Conservation (phyloP, 2,113 vertebrate genomes). For the Podiceps cristatus region DNA sequence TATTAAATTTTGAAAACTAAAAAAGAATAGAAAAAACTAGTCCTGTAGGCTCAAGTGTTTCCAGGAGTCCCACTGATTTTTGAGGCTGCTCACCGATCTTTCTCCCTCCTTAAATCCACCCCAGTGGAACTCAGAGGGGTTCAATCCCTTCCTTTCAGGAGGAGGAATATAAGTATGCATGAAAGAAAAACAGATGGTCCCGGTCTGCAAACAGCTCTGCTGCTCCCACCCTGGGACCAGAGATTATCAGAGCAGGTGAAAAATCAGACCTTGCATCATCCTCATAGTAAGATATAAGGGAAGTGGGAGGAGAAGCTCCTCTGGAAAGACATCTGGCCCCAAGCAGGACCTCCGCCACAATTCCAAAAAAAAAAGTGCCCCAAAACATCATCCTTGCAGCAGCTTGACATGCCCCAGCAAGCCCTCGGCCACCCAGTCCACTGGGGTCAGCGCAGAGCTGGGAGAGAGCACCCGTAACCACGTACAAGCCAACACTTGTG, state of each 20-base stretch:
- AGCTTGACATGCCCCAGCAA: background rate
- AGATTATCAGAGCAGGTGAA: background rate
- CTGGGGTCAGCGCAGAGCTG: fast-evolving
- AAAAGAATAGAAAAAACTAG: too few relatives aligned
- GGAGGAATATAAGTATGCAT: background rate
- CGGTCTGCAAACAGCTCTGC: background rate
- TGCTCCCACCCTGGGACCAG: background rate
- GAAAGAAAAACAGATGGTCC: background rate
- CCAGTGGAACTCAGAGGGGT: too few relatives aligned
- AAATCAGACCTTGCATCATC: background rate
- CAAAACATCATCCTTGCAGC: fast-evolving
- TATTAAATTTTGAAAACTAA: too few relatives aligned
- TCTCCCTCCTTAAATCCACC: background rate
- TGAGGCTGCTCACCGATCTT: background rate
- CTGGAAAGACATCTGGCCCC: background rate
- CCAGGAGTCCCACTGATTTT: background rate
- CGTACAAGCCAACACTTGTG: fast-evolving
- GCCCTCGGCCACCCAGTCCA: background rate
- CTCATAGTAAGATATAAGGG: background rate
- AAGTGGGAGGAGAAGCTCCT: background rate
- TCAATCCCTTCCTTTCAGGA: background rate
- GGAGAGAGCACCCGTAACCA: fast-evolving
- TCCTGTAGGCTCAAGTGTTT: background rate
- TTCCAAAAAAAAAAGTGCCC: background rate
- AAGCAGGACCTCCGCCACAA: background rate